Base-by-base conservation (phyloP, 2,888 invertebrate species). In the Tetropium fuscum region DNA sequence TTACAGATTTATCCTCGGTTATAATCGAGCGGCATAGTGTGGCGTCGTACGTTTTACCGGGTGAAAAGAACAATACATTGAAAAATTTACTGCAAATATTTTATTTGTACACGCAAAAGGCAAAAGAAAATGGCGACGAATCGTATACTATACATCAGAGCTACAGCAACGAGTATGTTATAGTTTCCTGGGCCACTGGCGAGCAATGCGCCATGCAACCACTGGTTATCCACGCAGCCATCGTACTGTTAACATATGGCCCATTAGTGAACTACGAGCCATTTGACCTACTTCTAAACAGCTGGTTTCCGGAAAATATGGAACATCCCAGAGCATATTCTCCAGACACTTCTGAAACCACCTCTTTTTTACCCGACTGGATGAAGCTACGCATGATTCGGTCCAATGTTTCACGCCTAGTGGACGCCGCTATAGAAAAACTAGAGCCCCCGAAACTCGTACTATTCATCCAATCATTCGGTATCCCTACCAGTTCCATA, bases 401-500 rank as follows among this genome's bases (percentile, higher is more conserved):
- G 45, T 94, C 95, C 0, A 90, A 90, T 30, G 91, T 95, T 2
- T 86, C 91, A 1, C 84, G 90, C 41, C 84, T 98, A 18, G 90
- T 97, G 20, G 92, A 93, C 72, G 93, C 94, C 0, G 97, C 95
- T 0, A 85, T 97, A 20, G 86, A 90, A 48, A 94, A 93, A 69
- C 83, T 97, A 61, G 93, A 95, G 48, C 92, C 95, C 0, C 89
- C 91, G 53, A 96, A 97, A 79, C 85, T 97, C 49, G 92, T 97
- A 5, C 84, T 97, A 6, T 97, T 97, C 80, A 94, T 97, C 51
- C 97, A 97, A 82, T 96, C 95, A 10, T 98, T 97, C 80, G 98
- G 97, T 16, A 94, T 97, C 75, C 97, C 97, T 0, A 92, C 95
- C 0, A 85, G 87, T 49, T 92, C 94, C 0, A 94, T 95, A 89